phyloP scores from a whole-genome alignment of 2,888 invertebrate species.

The Keiferia lycopersicella region DNA sequence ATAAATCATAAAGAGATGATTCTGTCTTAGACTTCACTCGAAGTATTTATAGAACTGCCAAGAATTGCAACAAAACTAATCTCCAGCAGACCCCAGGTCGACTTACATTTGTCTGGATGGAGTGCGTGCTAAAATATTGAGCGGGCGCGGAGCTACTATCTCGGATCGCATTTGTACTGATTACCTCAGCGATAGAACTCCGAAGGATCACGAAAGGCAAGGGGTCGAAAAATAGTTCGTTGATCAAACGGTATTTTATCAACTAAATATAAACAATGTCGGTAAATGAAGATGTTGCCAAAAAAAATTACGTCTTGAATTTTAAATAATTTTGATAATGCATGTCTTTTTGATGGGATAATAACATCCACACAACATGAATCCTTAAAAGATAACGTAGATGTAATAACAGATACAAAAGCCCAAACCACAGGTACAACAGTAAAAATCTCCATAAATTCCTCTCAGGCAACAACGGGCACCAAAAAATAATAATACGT shows the following conservation, averaged over 20 bases:
- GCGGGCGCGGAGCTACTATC: slow-evolving; percentile 58
- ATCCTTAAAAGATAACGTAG: background rate
- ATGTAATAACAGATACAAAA: slow-evolving; percentile 1
- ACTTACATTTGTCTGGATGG: slow-evolving; percentile 70
- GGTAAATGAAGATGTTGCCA: background rate
- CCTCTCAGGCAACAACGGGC: background rate
- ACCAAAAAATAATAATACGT: slow-evolving; percentile 49
- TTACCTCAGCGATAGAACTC: slow-evolving; percentile 54
- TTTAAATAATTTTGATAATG: background rate
- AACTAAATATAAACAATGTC: background rate
- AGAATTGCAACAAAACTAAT: slow-evolving; percentile 45
- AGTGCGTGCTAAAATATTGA: slow-evolving; percentile 76
- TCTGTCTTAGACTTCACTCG: background rate
- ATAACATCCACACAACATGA: background rate
- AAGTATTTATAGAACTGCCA: slow-evolving; percentile 8
- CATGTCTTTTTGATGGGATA: background rate
- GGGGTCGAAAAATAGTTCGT: slow-evolving; percentile 21
- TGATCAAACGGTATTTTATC: slow-evolving; percentile 14
- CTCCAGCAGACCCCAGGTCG: slow-evolving; percentile 56
- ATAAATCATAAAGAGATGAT: background rate
- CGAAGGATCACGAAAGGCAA: slow-evolving; percentile 48
- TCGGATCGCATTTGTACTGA: slow-evolving; percentile 73
- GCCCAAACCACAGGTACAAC: background rate
- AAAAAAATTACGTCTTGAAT: too few species aligned
- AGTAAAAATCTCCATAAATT: slow-evolving; percentile 4